phyloP scores from a whole-genome alignment of 2,113 vertebrate species.

The Alectura lathami region DNA sequence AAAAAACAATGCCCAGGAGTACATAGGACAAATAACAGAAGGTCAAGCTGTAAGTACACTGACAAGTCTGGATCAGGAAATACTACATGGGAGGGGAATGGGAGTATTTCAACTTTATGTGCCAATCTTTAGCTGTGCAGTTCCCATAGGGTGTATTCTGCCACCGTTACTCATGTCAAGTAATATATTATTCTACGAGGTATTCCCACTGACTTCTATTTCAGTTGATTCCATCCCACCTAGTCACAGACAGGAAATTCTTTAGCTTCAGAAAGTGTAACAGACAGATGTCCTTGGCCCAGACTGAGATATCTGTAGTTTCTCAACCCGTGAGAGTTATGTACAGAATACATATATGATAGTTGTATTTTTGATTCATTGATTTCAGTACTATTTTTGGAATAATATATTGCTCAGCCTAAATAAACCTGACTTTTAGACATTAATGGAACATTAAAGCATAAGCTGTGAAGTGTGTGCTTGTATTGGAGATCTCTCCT shows the following conservation, averaged over 20 bases:
- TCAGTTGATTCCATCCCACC: not conserved
- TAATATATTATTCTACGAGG: conserved; percentile 16
- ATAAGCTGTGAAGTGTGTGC: not conserved
- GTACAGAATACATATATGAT: not conserved
- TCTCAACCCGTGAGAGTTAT: not conserved
- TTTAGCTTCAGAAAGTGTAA: not conserved
- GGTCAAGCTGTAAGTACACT: not conserved
- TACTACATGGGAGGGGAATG: conserved; percentile 5
- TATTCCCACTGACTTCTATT: not conserved
- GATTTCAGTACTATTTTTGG: not conserved
- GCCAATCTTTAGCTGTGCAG: not conserved
- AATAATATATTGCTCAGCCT: not conserved
- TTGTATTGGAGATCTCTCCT: not conserved
- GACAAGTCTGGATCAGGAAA: conserved; percentile 24
- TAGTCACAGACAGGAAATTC: not conserved
- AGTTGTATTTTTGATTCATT: not conserved
- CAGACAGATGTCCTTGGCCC: not conserved
- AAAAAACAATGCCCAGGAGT: not conserved
- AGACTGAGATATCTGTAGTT: not conserved
- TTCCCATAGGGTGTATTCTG: conserved; percentile 5
- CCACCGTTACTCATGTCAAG: conserved; percentile 1
- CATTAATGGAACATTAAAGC: not conserved
- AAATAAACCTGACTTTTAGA: not conserved
- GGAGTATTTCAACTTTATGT: conserved; percentile 41
- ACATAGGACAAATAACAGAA: not conserved